A percentile compares a stretch with the other conserved stretches of the same genome.
Evolutionary conservation across 2,888 invertebrate genomes (phyloP).

Genomic region (Agrypnus murinus): DNA sequence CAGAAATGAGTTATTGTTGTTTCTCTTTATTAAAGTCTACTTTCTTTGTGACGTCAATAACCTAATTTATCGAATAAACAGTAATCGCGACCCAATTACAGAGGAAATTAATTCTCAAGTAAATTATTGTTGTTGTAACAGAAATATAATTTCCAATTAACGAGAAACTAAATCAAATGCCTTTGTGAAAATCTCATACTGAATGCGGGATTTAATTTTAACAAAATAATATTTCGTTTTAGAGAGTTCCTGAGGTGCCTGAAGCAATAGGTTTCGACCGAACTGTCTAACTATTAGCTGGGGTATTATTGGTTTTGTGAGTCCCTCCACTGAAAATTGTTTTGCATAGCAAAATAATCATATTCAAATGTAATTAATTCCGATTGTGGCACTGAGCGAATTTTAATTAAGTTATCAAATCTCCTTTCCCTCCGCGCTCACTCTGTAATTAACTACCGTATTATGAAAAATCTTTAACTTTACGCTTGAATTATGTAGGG

Average conservation of each 20-base stretch:
- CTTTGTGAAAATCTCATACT: too few relatives aligned
- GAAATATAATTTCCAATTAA: too few relatives aligned
- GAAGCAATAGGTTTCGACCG: slow-evolving; percentile 29
- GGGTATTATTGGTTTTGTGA: slow-evolving; percentile 47
- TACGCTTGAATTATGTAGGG: slow-evolving; percentile 37
- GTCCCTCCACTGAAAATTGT: slow-evolving; percentile 47
- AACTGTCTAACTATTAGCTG: slow-evolving; percentile 46
- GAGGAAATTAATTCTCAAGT: too few relatives aligned
- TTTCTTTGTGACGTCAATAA: too few relatives aligned
- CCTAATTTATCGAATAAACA: too few relatives aligned
- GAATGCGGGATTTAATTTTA: too few relatives aligned
- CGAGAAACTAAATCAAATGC: too few relatives aligned
- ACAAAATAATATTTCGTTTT: slow-evolving; percentile 13
- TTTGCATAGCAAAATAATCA: slow-evolving; percentile 55
- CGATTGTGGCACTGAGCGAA: slow-evolving; percentile 57
- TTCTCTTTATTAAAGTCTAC: too few relatives aligned
- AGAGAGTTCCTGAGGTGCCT: neutral
- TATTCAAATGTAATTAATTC: slow-evolving; percentile 59
- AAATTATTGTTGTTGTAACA: too few relatives aligned
- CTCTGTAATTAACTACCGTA: slow-evolving; percentile 50
- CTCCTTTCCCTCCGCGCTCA: slow-evolving; percentile 35
- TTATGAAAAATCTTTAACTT: slow-evolving; percentile 54
- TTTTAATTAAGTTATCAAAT: slow-evolving; percentile 57
- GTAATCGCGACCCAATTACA: too few relatives aligned
- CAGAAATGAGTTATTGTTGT: too few relatives aligned